Base-by-base conservation (phyloP, 2,888 invertebrate species). In the Amphipyra berbera region DNA sequence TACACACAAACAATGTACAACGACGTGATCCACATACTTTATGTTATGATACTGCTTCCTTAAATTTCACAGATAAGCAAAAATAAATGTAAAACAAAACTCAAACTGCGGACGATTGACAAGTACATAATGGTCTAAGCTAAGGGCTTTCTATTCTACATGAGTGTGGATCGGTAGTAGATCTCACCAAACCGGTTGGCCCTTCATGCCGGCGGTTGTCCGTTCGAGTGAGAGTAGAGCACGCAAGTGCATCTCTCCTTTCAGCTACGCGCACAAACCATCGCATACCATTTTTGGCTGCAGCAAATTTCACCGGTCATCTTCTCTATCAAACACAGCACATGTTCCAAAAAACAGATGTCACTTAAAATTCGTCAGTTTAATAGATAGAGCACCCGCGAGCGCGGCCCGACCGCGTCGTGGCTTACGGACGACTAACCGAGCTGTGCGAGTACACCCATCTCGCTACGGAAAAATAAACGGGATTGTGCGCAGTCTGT, bases 131-230 rank as follows among this genome's bases (percentile, higher is more conserved):
- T 68, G 58, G 48, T 70, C 70, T 68, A 76, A 80, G 68, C 76
- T 73, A 75, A 78, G 77, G 81, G 81, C 76, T 83, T 82, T 85
- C 86, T 85, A 85, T 69, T 84, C 82, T 81, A 83, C 78, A 78
- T 73, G 73, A 82, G 79, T 81, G 84, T 82, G 77, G 84, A 84
- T 89, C 84, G 85, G 86, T 80, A 85, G 83, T 84, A 88, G 86
- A 85, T 89, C 94, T 95, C 88, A 95, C 94, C 94, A 95, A 92
- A 95, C 94, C 93, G 95, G 94, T 93, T 93, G 93, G 79, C 93
- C 95, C 91, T 93, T 94, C 94, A 95, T 94, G 86, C 89, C 89
- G 88, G 87, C 84, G 76, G 81, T 79, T 68, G 67, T 82, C 82
- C 87, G 86, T 78, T 89, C 90, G 79, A 84, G 82, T 63, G 88